Evolutionary conservation across 2,888 invertebrate species (phyloP), one percentile per base, ranked within the genome.

Genomic region (Colostygia pectinataria): DNA sequence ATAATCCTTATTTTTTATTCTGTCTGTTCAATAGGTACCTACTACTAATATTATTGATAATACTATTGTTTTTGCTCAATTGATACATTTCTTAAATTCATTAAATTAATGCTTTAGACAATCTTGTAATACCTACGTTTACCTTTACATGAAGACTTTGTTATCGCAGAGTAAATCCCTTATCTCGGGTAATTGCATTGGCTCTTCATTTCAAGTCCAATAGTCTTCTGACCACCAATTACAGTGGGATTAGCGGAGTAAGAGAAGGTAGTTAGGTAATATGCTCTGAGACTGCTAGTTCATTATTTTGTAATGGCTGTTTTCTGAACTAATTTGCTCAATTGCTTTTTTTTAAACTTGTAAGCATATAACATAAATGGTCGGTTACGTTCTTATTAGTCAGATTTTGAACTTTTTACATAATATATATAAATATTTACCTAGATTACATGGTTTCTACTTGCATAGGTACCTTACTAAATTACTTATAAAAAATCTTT

Each of bases 221-320:
- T 89, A 81, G 81, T 79, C 81, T 82, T 87, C 85, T 77, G 75
- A 73, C 83, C 83, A 80, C 80, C 83, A 87, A 89, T 89, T 89
- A 87, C 77, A 71, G 72, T 61, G 57, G 83, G 84, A 87, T 89
- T 89, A 89, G 81, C 71, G 69, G 36, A 44, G 74, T 64, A 55
- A 60, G 66, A 66, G 57, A 55, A 64, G 66, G 69, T 69, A 57
- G 65, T 59, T 65, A 59, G 65, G 59, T 65, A 73, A 74, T 77
- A 67, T 70, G 71, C 77, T 74, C 77, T 65, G 57, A 77, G 80
- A 77, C 76, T 73, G 72, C 74, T 75, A 74, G 71, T 77, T 77
- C 71, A 76, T 74, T 74, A 76, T 75, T 77, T 69, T 63, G 62
- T 60, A 57, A 65, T 63, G 59, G 33, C 39, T 43, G 28, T 32